Evolutionary conservation across 2,797 vertebrate species (phyloP), one percentile per base, ranked within the genome.

Genomic region (Sitta carolinensis): DNA sequence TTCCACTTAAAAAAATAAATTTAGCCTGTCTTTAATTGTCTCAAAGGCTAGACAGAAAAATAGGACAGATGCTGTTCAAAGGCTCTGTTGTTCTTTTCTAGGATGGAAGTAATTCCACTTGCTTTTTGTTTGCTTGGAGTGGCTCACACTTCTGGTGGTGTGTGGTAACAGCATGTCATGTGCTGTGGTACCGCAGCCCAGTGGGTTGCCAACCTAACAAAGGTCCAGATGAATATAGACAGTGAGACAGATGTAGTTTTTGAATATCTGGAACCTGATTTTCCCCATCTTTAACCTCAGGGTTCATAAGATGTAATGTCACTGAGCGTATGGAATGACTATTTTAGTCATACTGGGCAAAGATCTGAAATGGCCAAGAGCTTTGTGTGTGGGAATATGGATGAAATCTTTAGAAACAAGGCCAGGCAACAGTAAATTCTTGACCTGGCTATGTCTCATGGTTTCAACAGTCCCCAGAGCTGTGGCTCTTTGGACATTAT

Each of bases 381-480:
- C 79, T 84, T 21, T 23, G 16, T 2, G 7, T 30, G 47, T 76
- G 63, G 45, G 43, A 86, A 86, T 57, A 54, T 15, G 32, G 61
- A 63, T 82, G 76, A 91, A 57, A 67, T 82, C 32, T 81, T 68
- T 82, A 86, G 55, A 91, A 94, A 90, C 3, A 42, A 94, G 67
- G 66, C 67, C 81, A 88, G 64, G 59, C 67, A 89, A 66, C 47
- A 90, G 52, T 61, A 82, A 91, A 70, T 91, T 94, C 67, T 93
- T 95, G 94, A 88, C 91, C 93, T 93, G 94, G 70, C 85, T 87
- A 11, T 32, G 85, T 91, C 50, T 93, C 68, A 45, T 84, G 85
- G n/a, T 77, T 95, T 95, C 88, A 94, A 64, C 80, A 89, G 72
- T 91, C 90, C 70, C 30, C 42, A 84, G 86, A 91, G 91, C 88